Conservation (phyloP, 2,888 invertebrate genomes). For the Aphidoletes aphidimyza region DNA sequence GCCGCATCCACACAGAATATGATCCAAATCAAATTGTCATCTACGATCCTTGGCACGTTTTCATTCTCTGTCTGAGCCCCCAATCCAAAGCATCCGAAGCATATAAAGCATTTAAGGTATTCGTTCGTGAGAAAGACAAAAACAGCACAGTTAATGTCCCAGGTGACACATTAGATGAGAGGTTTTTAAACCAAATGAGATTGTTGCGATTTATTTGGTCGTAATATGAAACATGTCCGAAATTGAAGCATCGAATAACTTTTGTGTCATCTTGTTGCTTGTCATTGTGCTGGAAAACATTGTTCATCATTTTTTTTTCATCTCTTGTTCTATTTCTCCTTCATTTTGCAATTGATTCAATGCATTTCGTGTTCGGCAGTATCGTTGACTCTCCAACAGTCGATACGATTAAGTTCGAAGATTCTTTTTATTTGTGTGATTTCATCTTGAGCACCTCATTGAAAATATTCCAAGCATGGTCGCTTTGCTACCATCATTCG, state of each 20-base stretch:
- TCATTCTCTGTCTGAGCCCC: neutral
- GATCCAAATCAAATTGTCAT: conserved; percentile 42
- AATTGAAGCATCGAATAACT: neutral
- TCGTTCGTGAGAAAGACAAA: neutral
- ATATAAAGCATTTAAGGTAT: too few species aligned
- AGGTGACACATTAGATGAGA: conserved; percentile 41
- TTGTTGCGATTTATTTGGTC: conserved; percentile 25
- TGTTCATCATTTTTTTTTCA: neutral
- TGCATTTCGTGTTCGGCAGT: neutral
- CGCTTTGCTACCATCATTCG: too few species aligned
- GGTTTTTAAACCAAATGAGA: conserved; percentile 17
- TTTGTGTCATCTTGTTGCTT: neutral
- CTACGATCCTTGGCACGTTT: neutral
- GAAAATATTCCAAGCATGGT: too few species aligned
- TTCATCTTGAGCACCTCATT: too few species aligned
- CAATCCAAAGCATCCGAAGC: too few species aligned
- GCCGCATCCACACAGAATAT: neutral
- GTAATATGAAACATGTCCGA: neutral
- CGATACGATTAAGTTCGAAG: neutral
- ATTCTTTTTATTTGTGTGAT: neutral
- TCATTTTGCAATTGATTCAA: conserved; percentile 3
- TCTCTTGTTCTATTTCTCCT: neutral
- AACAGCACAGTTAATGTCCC: conserved; percentile 37
- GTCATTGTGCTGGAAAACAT: neutral
- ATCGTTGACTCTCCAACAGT: neutral